Percentiles rank a stretch among this genome's conserved stretches.
These are phyloP conservation scores for Bos taurus DNA, from an alignment of 2,113 vertebrate genomes.

Conservation along the genomic window ARS-UCD2.0 NC_037356.1:25485001-25485500, in stretches of 20 bases:
- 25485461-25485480: background rate
- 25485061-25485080: background rate
- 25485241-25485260: background rate
- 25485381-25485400: background rate
- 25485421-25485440: rapidly evolving
- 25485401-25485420: background rate
- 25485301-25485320: background rate
- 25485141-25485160: background rate
- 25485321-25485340: background rate
- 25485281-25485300: background rate
- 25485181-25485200: background rate
- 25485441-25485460: background rate
- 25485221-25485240: background rate
- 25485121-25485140: background rate
- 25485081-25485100: background rate
- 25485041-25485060: background rate
- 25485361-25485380: background rate
- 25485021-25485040: background rate
- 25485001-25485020: background rate
- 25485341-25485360: background rate
- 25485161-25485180: background rate
- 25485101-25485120: background rate
- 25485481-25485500: background rate
- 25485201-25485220: background rate
- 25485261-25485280: constrained; percentile 9